Conservation (phyloP, 2,888 invertebrate species). For the Luffia ferchaultella region DNA sequence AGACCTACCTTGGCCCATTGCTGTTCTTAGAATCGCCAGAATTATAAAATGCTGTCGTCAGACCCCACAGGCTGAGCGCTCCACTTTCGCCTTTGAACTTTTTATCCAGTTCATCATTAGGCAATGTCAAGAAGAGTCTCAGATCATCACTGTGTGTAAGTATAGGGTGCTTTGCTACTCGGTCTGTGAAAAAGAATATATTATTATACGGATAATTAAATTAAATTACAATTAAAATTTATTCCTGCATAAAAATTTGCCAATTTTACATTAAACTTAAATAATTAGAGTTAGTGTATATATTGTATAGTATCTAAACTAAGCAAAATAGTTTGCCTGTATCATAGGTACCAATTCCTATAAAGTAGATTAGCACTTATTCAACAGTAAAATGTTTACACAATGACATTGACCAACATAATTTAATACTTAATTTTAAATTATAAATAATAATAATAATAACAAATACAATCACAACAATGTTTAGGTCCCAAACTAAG, state of each 20-base stretch:
- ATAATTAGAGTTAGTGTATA: no score
- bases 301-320: no score
- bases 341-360: background rate
- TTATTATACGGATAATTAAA: background rate
- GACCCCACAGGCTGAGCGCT: conserved; percentile 44
- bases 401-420: no score
- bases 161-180: conserved; percentile 51
- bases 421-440: no score
- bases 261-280: no score
- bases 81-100: conserved; percentile 44
- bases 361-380: background rate
- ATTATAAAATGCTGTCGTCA: background rate
- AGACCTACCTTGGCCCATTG: background rate
- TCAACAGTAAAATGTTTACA: no score
- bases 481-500: no score
- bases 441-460: no score
- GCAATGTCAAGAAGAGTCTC: conserved; percentile 40
- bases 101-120: conserved; percentile 50
- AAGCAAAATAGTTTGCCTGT: no score
- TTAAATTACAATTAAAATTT: background rate
- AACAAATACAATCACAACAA: no score
- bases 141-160: conserved; percentile 52
- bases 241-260: background rate
- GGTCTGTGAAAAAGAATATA: conserved; percentile 26
- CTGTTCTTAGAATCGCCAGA: background rate